Percentiles rank a stretch among this genome's conserved stretches.
Evolutionary conservation across 2,888 invertebrate genomes (phyloP).

Genomic region (Lissonota sp.): DNA sequence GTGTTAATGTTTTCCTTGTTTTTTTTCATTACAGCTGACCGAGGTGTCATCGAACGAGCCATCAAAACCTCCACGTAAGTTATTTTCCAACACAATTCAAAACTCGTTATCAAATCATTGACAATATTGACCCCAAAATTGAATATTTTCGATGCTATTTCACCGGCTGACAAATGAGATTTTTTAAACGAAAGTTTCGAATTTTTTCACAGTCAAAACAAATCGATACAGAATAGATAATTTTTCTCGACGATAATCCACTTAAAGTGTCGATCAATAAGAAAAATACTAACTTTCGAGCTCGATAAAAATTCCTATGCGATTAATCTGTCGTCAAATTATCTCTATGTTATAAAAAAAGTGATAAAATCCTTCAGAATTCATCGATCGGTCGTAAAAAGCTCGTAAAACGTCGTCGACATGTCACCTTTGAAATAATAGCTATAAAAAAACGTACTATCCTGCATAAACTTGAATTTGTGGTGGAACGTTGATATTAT

Average conservation of each 20-base stretch:
- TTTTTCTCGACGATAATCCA: not conserved
- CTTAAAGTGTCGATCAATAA: not conserved
- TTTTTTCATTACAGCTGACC: slow-evolving; percentile 81
- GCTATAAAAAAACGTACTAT: not conserved
- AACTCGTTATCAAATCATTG: not conserved
- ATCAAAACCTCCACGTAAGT: slow-evolving; percentile 84
- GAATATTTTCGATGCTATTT: no score
- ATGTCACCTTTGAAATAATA: not conserved
- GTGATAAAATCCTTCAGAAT: not conserved
- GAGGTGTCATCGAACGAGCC: slow-evolving; percentile 81
- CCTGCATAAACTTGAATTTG: not conserved
- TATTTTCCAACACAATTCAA: slow-evolving; percentile 48
- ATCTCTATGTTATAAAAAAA: not conserved
- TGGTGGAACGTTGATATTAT: no score
- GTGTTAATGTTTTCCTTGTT: slow-evolving; percentile 8
- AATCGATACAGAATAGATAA: not conserved
- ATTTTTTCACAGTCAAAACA: not conserved
- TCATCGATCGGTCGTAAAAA: not conserved
- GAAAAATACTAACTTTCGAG: not conserved
- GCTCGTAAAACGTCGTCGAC: slow-evolving; percentile 1
- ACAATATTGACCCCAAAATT: no score
- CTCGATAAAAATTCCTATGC: not conserved
- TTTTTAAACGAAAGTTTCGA: not conserved
- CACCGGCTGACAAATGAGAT: no score
- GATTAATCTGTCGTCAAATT: not conserved